Evolutionary conservation across 1,140 invertebrate species (phyloP), one percentile per base, ranked within the genome.

Genomic region (Hyles euphorbiae): DNA sequence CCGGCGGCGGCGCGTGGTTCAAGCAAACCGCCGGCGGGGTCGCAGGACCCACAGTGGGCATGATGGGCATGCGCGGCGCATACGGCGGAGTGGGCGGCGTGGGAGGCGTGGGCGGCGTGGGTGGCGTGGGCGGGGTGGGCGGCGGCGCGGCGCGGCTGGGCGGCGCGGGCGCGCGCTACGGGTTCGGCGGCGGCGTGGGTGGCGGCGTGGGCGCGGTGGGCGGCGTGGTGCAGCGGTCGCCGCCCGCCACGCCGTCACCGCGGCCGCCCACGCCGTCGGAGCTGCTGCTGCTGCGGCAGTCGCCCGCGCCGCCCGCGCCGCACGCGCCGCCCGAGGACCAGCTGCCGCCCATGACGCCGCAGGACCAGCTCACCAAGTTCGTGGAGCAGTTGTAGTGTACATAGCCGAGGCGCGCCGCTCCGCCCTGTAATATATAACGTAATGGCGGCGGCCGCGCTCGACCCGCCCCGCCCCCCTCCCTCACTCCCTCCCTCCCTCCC

Each of bases 341-440:
- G 83, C 93, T 90, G 65, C 91, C 93, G 32, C 91, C 94, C 46
- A 93, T 97, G 91, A 97, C 96, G 69, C 95, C 95, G 68, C 96
- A 97, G 88, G 96, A 98, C 90, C 95, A 97, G 88, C 92, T 98
- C 66, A 95, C 94, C 68, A 97, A 97, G 90, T 97, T 96, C 90
- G 96, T 97, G 69, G 96, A 98, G 91, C 95, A 96, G 87, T 96
- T 98, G 92, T 96, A 94, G 93, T 93, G 91, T 79, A 87, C 68
- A 81, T 84, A 83, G 71, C 68, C 68, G 60, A 47, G 61, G 67
- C 68, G 68, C 72, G 65, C 68, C 65, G 62, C 65, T 67, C 62
- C 65, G 70, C 61, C 68, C 60, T 83, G 80, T 83, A 81, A 61
- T 61, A 84, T 83, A 86, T 83, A 86, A 62, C 32, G 22, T 81